Conservation (phyloP, 2,888 invertebrate species). For the Macaria notata region DNA sequence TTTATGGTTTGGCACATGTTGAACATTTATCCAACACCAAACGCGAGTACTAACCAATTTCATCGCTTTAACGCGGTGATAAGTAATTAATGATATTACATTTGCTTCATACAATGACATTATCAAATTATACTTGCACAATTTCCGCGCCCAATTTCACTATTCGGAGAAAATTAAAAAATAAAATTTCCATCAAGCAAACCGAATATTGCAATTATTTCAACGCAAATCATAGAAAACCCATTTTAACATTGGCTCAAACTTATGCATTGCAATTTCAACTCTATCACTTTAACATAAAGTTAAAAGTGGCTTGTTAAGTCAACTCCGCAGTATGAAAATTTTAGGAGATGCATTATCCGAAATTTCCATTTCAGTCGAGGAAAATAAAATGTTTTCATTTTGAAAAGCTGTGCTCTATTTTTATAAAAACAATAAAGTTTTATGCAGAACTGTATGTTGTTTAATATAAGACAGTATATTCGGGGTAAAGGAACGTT, state of each 20-base stretch:
- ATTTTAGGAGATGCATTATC: slow-evolving; percentile 15
- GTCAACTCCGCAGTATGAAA: neutral
- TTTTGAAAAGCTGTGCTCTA: slow-evolving; percentile 5
- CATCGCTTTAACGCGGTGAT: no score
- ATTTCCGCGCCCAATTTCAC: no score
- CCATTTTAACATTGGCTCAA: neutral
- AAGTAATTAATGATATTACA: no score
- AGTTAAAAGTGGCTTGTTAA: slow-evolving; percentile 6
- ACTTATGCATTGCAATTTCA: neutral
- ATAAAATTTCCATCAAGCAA: no score
- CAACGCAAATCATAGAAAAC: neutral
- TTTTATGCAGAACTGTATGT: slow-evolving; percentile 4
- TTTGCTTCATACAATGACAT: no score
- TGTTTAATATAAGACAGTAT: neutral
- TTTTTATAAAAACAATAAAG: slow-evolving; percentile 8
- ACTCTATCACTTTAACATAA: slow-evolving; percentile 3
- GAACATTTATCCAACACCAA: no score
- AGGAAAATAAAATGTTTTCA: slow-evolving; percentile 4
- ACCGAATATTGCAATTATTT: no score
- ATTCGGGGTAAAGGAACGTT: no score
- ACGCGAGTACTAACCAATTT: no score
- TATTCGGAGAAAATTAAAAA: no score
- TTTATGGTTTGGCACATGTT: no score
- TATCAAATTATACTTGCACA: no score
- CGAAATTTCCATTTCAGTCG: slow-evolving; percentile 7